These are phyloP conservation scores for Lycophotia porphyrea DNA, from an alignment of 2,888 invertebrate species.

Conservation along the genomic window DNA sequence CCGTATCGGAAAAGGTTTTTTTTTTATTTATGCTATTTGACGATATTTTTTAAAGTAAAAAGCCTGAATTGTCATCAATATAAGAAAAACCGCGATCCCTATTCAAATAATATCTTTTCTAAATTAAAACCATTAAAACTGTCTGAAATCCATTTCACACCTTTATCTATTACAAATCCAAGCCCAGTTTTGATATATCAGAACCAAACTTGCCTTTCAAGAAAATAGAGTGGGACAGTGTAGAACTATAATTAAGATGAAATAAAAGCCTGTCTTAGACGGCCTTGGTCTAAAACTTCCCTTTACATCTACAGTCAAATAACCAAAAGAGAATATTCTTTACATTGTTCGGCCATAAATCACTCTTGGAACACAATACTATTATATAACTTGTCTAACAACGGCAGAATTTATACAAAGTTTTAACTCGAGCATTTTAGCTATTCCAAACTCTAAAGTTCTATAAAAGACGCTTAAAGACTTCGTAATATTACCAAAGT, in stretches of 20 bases:
- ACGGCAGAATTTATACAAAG: slow-evolving; percentile 32
- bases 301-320: slow-evolving; percentile 13
- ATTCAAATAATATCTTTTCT: neutral
- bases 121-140: neutral
- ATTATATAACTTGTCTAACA: slow-evolving; percentile 40
- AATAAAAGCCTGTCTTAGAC: neutral
- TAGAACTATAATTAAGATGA: neutral
- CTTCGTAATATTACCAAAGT: slow-evolving; percentile 48
- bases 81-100: neutral
- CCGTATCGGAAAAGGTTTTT: neutral
- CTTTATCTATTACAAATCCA: neutral
- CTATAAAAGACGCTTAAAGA: slow-evolving; percentile 36
- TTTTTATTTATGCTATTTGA: too few species aligned
- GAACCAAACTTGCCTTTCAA: neutral
- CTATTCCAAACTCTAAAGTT: slow-evolving; percentile 46
- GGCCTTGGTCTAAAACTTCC: neutral
- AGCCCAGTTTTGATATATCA: neutral
- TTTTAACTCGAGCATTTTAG: slow-evolving; percentile 40
- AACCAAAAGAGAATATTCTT: slow-evolving; percentile 18
- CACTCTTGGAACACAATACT: slow-evolving; percentile 44
- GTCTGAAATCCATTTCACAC: neutral
- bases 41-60: too few species aligned
- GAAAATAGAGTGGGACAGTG: neutral
- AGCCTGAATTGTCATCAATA: neutral
- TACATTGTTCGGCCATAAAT: slow-evolving; percentile 38